Evolutionary conservation across 2,888 invertebrate species (phyloP), one percentile per base, ranked within the genome.

Genomic region (Drosophila kanekoi): DNA sequence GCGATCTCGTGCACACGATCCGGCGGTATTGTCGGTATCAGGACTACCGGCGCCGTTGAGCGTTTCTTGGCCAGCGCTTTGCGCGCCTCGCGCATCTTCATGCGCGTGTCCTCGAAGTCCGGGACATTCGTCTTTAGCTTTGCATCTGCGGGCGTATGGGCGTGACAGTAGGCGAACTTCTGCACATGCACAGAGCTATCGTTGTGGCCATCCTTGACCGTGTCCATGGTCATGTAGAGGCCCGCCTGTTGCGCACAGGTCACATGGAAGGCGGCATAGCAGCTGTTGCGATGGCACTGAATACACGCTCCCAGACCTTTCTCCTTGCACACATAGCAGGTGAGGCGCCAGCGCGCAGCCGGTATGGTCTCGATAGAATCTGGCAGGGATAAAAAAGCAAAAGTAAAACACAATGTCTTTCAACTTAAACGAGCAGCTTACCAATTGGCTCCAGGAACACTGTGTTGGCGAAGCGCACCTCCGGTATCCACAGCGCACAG

Each of bases 401-500:
- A 11, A 10, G 13, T 13, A 6, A 6, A 2, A 0, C 4, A 9
- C 2, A 5, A 13, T 13, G 9, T 16, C 28, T 9, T 23, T 35
- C 28, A 28, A 28, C 8, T 8, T 8, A 28, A 8, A 28, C 28
- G 20, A 5, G 2, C 1, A 9, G 8, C 93, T 92, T 90, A 95
- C 95, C 95, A 73, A 99, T 98, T 0, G 99, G 99, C 92, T 99
- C 99, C 79, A 99, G 93, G 90, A 99, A 99, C 5, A 97, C 99
- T 0, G 98, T 98, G 91, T 99, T 99, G 0, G 99, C 99, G 92
- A 99, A 99, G 77, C 98, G 94, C 47, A 97, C 99, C 94, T 99
- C 99, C 1, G 99, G 99, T 86, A 99, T 98, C 99, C 99, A 99
- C 1, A 99, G 93, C 0, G 99, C 99, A 92, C 99, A 99, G 0